Evolutionary conservation across 2,797 vertebrate genomes (phyloP).

Genomic region (Amblyraja radiata): DNA sequence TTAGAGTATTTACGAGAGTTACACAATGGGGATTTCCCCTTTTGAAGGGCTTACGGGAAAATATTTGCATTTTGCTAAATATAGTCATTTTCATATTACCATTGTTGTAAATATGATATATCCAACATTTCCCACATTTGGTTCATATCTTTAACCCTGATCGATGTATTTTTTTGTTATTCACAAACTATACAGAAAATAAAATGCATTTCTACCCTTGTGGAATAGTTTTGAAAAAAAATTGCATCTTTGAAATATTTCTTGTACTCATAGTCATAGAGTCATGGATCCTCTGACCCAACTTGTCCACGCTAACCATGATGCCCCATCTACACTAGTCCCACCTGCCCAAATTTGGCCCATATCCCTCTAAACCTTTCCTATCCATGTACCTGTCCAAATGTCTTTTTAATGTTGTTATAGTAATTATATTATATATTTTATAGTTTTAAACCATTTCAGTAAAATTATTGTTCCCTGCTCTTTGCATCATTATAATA

Average conservation of each 20-base stretch:
- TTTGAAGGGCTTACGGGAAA: constrained; percentile 15
- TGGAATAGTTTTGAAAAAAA: not conserved
- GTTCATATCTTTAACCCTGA: not conserved
- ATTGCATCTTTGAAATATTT: no score
- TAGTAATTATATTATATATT: no score
- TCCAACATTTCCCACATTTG: constrained; percentile 3
- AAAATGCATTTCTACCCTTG: not conserved
- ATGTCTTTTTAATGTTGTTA: no score
- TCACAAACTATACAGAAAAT: not conserved
- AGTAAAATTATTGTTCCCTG: not conserved
- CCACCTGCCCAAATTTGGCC: no score
- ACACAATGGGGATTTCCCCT: not conserved
- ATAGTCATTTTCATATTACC: not conserved
- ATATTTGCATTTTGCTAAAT: constrained; percentile 32
- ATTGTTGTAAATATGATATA: not conserved
- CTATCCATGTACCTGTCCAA: no score
- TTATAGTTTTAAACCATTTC: not conserved
- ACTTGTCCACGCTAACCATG: no score
- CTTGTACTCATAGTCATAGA: no score
- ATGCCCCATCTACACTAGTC: no score
- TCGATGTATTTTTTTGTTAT: not conserved
- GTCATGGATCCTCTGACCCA: no score
- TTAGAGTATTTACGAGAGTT: not conserved
- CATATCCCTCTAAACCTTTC: no score
- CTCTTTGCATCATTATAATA: not conserved